Percentiles rank a stretch among this genome's conserved stretches.
Conservation (phyloP, 2,113 vertebrate species). For the Terrapene triunguis region DNA sequence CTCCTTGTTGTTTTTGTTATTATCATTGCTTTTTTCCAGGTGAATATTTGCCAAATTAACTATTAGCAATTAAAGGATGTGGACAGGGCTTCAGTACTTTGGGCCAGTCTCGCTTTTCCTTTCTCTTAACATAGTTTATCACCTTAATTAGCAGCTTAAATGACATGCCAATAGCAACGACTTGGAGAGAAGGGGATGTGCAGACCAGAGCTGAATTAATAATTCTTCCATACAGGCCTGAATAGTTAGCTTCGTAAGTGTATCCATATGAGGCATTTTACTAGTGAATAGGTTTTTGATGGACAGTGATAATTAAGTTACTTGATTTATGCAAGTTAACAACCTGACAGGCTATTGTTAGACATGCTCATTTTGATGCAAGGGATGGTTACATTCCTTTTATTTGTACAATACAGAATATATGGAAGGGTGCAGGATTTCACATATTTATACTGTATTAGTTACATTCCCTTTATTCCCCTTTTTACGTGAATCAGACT, state of each 20-base stretch:
- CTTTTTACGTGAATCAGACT: not conserved
- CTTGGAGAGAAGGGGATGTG: not conserved
- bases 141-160: not conserved
- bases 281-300: not conserved
- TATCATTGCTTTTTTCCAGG: not conserved
- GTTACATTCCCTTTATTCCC: not conserved
- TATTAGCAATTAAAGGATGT: not conserved
- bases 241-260: not conserved
- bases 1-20: too few species aligned
- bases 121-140: not conserved
- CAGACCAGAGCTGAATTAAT: not conserved
- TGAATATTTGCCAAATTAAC: not conserved
- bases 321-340: not conserved
- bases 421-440: not conserved
- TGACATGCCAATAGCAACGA: not conserved
- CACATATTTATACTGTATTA: not conserved
- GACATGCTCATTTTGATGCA: not conserved
- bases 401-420: slow-evolving; percentile 7
- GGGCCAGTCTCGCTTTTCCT: not conserved
- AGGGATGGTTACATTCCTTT: not conserved
- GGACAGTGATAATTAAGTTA: not conserved
- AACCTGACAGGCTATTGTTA: slow-evolving; percentile 1
- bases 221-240: not conserved
- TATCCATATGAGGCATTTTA: not conserved
- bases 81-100: not conserved